phyloP scores from a whole-genome alignment of 2,888 invertebrate species.

The Tineola bisselliella region DNA sequence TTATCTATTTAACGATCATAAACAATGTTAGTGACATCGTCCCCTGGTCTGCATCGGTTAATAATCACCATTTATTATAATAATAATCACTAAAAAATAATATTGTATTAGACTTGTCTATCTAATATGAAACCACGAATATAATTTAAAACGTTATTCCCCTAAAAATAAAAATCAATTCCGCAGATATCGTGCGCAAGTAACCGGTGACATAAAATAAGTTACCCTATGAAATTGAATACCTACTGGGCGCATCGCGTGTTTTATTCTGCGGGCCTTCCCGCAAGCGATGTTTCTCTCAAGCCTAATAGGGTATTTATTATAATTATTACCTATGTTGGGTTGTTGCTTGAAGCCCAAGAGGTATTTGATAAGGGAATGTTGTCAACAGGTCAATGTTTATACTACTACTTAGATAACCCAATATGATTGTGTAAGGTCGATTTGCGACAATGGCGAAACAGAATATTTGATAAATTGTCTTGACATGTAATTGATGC shows the following conservation, averaged over 20 bases:
- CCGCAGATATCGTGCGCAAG: constrained; percentile 40
- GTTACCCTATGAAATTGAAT: constrained; percentile 60
- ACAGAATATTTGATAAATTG: neutral
- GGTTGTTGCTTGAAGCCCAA: constrained; percentile 24
- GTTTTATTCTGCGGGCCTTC: constrained; percentile 41
- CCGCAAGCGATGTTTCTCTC: constrained; percentile 49
- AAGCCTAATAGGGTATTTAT: constrained; percentile 40
- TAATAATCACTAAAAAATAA: neutral
- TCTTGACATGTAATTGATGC: neutral
- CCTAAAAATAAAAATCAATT: constrained; percentile 35
- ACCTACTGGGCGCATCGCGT: constrained; percentile 40
- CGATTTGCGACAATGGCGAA: neutral
- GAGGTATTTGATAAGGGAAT: neutral
- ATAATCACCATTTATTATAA: neutral
- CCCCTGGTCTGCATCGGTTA: neutral
- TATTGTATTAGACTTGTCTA: neutral
- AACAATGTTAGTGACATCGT: neutral
- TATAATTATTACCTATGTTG: constrained; percentile 44
- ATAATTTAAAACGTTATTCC: neutral
- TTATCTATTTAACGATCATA: neutral
- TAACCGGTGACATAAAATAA: constrained; percentile 46
- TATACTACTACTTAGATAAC: constrained; percentile 33
- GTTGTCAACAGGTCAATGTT: constrained; percentile 23
- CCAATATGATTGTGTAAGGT: constrained; percentile 18
- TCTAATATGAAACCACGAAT: neutral